Percentiles rank a stretch among this genome's conserved stretches.
Conservation (phyloP, 1,140 invertebrate species). For the Pomacea maculata region DNA sequence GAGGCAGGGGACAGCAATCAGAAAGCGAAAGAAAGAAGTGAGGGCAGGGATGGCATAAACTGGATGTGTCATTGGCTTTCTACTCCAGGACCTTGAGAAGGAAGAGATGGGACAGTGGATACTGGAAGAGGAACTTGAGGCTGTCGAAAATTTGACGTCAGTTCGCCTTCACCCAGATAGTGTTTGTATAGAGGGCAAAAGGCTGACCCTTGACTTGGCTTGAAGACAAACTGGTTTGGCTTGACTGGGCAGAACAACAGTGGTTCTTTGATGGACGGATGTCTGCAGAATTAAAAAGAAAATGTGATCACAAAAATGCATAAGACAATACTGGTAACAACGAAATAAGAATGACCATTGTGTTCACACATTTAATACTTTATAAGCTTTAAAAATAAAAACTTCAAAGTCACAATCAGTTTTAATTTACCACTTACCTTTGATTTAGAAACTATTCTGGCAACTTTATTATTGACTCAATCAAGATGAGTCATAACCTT, state of each 20-base stretch:
- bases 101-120: not conserved
- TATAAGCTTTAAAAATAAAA: not conserved
- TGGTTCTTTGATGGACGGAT: conserved; percentile 53
- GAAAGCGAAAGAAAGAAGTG: not conserved
- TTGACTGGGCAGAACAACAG: conserved; percentile 67
- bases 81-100: conserved; percentile 14
- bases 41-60: not conserved
- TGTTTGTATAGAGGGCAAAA: conserved; percentile 80
- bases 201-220: conserved; percentile 82
- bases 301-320: conserved; percentile 56
- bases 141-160: not conserved
- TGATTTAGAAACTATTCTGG: too few species aligned
- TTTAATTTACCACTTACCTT: too few species aligned
- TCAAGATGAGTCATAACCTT: too few species aligned
- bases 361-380: not conserved
- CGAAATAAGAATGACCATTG: not conserved
- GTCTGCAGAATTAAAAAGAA: conserved; percentile 43
- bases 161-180: conserved; percentile 34
- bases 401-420: not conserved
- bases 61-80: conserved; percentile 10
- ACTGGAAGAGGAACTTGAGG: conserved; percentile 5
- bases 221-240: conserved; percentile 79
- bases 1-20: not conserved
- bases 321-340: not conserved
- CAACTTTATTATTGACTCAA: too few species aligned